Evolutionary conservation across 1,140 invertebrate species (phyloP).

Genomic region (Heliothis subflexa): DNA sequence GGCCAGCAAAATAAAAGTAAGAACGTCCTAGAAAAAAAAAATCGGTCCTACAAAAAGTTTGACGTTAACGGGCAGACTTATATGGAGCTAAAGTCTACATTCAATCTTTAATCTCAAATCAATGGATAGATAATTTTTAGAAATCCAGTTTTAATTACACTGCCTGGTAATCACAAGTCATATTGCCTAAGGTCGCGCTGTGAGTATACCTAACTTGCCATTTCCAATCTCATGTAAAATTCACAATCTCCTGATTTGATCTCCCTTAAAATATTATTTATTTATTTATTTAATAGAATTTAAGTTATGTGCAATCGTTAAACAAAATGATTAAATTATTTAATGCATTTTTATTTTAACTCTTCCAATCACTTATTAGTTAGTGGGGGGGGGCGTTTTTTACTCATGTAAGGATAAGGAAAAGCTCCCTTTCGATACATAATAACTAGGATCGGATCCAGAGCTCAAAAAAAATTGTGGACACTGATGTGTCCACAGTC

Average conservation of each 20-base stretch:
- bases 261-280: conserved; percentile 37
- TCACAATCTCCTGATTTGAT: conserved; percentile 42
- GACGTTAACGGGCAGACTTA: no score
- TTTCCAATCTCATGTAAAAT: conserved; percentile 26
- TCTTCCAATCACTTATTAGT: not conserved
- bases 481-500: no score
- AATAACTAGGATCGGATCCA: no score
- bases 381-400: not conserved
- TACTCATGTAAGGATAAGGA: no score
- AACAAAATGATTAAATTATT: not conserved
- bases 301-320: conserved; percentile 42
- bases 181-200: not conserved
- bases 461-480: no score
- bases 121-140: no score
- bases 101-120: no score
- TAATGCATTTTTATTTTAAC: conserved; percentile 1
- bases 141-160: no score
- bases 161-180: not conserved
- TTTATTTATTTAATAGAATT: conserved; percentile 44
- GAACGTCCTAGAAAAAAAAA: not conserved
- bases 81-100: no score
- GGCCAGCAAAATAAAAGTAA: no score
- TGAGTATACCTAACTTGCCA: conserved; percentile 40
- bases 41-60: no score
- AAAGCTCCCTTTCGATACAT: no score